Percentiles rank a stretch among this genome's conserved stretches.
Conservation (phyloP, 2,113 vertebrate species). For the Falco punctatus region DNA sequence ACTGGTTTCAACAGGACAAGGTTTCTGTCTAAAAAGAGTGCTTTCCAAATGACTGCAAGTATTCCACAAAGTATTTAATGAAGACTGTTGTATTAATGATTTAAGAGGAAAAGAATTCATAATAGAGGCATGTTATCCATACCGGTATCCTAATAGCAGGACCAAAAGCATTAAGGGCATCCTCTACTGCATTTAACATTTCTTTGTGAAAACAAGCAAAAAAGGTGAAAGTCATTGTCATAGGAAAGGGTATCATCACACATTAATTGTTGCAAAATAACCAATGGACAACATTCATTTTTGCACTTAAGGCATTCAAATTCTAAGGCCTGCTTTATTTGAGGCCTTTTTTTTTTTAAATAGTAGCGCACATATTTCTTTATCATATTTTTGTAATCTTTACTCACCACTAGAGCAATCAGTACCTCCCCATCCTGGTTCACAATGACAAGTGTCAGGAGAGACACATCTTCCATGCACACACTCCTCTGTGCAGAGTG, state of each 20-base stretch:
- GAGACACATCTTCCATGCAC: slow-evolving; percentile 95
- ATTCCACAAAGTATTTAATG: neutral
- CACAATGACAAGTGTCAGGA: slow-evolving; percentile 96
- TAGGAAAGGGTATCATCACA: neutral
- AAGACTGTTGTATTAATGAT: neutral
- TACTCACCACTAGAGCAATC: slow-evolving; percentile 99
- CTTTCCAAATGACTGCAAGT: neutral
- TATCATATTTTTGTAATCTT: neutral
- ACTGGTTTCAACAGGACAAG: neutral
- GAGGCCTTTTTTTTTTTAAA: neutral
- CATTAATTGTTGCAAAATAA: neutral
- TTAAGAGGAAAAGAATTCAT: neutral
- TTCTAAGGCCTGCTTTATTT: neutral
- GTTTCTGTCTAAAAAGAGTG: neutral
- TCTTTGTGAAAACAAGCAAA: neutral
- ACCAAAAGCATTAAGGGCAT: neutral
- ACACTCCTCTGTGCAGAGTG: slow-evolving; percentile 95
- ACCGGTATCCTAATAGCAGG: neutral
- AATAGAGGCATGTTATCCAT: neutral
- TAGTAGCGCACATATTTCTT: neutral
- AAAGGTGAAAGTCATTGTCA: neutral
- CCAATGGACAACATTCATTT: neutral
- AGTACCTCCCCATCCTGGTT: slow-evolving; percentile 96
- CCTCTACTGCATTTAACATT: neutral
- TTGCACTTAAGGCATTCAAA: neutral